Evolutionary conservation across 2,113 vertebrate species (phyloP).

Genomic region (Cranoglanis bouderius): DNA sequence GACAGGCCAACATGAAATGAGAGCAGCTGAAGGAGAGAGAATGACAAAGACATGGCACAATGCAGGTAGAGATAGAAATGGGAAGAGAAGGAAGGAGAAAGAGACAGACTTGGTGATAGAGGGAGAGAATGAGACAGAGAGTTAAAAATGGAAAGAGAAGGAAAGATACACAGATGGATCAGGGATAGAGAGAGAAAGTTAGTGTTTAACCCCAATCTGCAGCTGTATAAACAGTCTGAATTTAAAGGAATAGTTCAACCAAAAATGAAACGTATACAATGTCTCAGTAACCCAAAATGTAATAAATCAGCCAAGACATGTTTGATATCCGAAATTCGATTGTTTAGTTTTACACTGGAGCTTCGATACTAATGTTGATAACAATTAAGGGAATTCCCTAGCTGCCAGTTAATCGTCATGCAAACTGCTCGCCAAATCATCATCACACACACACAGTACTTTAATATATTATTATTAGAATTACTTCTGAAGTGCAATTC

Average conservation of each 20-base stretch:
- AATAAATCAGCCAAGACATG: neutral
- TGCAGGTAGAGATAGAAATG: neutral
- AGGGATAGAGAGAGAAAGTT: neutral
- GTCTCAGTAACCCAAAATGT: neutral
- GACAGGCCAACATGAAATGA: conserved; percentile 29
- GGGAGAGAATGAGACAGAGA: neutral
- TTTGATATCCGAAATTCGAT: neutral
- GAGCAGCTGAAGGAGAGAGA: conserved; percentile 10
- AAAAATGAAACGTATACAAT: neutral
- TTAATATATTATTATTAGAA: neutral
- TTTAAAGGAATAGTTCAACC: neutral
- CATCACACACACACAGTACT: neutral
- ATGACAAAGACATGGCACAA: neutral
- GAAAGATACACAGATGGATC: neutral
- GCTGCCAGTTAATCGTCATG: neutral
- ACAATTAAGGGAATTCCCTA: neutral
- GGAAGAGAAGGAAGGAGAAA: neutral
- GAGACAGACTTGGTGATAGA: neutral
- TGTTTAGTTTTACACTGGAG: neutral
- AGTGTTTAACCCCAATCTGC: neutral
- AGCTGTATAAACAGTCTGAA: neutral
- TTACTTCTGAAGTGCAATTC: neutral
- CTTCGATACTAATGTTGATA: neutral
- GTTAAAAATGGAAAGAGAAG: neutral
- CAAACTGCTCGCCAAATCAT: neutral